Conservation (phyloP, 2,888 invertebrate genomes). For the Buathra laborator region DNA sequence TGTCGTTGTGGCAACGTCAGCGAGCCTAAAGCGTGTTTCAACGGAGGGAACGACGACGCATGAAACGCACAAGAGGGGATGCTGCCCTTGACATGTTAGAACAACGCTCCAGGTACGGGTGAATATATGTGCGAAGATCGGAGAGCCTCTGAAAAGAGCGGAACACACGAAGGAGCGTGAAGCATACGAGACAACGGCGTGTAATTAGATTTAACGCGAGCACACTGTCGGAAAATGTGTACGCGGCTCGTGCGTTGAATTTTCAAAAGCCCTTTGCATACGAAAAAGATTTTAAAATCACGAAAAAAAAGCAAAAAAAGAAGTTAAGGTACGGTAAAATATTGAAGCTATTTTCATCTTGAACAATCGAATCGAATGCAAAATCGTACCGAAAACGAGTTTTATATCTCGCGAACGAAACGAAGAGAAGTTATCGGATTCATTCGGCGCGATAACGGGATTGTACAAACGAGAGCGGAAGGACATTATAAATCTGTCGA, state of each 20-base stretch:
- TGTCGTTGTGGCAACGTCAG: not conserved
- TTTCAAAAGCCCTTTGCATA: not conserved
- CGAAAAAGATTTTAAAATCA: not conserved
- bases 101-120: not conserved
- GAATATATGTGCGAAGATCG: not conserved
- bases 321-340: too few species aligned
- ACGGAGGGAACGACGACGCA: not conserved
- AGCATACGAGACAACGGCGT: not conserved
- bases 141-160: not conserved
- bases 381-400: not conserved
- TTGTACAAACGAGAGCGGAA: not conserved
- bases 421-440: not conserved
- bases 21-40: not conserved
- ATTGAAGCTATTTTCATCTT: too few species aligned
- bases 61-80: not conserved
- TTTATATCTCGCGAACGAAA: not conserved
- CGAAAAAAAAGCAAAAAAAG: too few species aligned
- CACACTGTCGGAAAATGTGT: not conserved
- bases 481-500: constrained; percentile 16
- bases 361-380: not conserved
- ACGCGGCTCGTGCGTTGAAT: constrained; percentile 32
- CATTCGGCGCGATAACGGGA: not conserved
- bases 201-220: constrained; percentile 38
- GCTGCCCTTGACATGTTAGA: not conserved
- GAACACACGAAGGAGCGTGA: not conserved